Evolutionary conservation across 2,797 vertebrate species (phyloP), one percentile per base, ranked within the genome.

Genomic region (Lates japonicus): DNA sequence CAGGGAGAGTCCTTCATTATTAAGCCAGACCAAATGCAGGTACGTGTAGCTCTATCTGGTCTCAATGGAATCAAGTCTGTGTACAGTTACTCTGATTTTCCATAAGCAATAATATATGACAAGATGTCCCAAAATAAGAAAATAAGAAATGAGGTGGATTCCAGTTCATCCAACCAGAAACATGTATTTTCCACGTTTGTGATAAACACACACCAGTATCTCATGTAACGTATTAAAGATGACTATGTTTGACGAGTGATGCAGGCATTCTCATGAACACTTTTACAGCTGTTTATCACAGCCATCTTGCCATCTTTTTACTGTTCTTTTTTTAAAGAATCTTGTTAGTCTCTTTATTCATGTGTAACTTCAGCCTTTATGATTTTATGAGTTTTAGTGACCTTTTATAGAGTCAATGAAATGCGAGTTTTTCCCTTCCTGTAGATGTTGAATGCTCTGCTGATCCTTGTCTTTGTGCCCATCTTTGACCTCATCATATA

Each of bases 11-110:
- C 90, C 76, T 96, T 97, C 73, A 72, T 92, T 14, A 77, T 98
- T 86, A 95, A 99, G 78, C 98, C 98, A 2, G 98, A 99, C 90
- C 98, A 99, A 89, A 98, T 99, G 94, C 98, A 99, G 97, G 98
- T 99, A 96, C 12, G 82, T 79, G 16, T 41, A 55, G 7, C 20
- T 74, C 33, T 11, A 31, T 25, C 9, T 6, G 19, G 35, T 5
- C 20, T 44, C 22, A 33, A 7, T 48, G 22, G 17, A 22, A 39
- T 60, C 13, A 39, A 12, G 12, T 46, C 48, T 68, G 31, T 60
- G 1, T 12, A 16, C 13, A 14, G 13, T 57, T 5, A 29, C 2
- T 54, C 8, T 4, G 51, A 19, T 31, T 61, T 9, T 60, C 16
- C 20, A 63, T 29, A 14, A 51, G 13, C 8, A 52, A 14, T 8